Conservation (phyloP, 2,797 vertebrate genomes). For the Sebastes trivittatus region DNA sequence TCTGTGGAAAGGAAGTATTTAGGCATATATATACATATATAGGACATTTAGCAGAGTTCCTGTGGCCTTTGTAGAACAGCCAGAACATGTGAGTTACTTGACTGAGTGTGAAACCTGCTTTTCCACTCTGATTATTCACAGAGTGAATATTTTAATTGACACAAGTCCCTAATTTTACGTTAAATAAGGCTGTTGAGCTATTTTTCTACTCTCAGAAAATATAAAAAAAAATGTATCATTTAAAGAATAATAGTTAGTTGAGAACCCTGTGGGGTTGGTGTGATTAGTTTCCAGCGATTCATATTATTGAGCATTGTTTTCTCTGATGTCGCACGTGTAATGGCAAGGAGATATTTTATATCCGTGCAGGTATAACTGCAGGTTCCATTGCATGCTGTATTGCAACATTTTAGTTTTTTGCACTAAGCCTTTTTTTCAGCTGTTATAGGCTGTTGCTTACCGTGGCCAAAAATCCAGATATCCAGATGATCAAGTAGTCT, state of each 20-base stretch:
- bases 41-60: slow-evolving; percentile 60
- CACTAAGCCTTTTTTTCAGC: slow-evolving; percentile 76
- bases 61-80: slow-evolving; percentile 77
- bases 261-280: slow-evolving; percentile 57
- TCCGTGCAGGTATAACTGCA: slow-evolving; percentile 58
- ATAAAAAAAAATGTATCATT: slow-evolving; percentile 59
- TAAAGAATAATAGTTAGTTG: slow-evolving; percentile 60
- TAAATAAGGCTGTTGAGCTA: slow-evolving; percentile 68
- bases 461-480: slow-evolving; percentile 71
- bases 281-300: slow-evolving; percentile 61
- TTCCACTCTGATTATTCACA: slow-evolving; percentile 64
- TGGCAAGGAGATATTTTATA: slow-evolving; percentile 59
- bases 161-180: slow-evolving; percentile 62
- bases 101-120: slow-evolving; percentile 62
- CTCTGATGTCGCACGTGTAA: slow-evolving; percentile 62
- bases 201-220: slow-evolving; percentile 78
- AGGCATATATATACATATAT: slow-evolving; percentile 25
- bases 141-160: slow-evolving; percentile 64
- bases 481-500: slow-evolving; percentile 38
- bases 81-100: slow-evolving; percentile 70
- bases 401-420: slow-evolving; percentile 79
- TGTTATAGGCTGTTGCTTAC: slow-evolving; percentile 79
- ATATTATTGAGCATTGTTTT: slow-evolving; percentile 57
- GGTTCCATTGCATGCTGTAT: slow-evolving; percentile 76
- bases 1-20: slow-evolving; percentile 69